Evolutionary conservation across 2,113 vertebrate species (phyloP).

Genomic region (Rattus norvegicus): DNA sequence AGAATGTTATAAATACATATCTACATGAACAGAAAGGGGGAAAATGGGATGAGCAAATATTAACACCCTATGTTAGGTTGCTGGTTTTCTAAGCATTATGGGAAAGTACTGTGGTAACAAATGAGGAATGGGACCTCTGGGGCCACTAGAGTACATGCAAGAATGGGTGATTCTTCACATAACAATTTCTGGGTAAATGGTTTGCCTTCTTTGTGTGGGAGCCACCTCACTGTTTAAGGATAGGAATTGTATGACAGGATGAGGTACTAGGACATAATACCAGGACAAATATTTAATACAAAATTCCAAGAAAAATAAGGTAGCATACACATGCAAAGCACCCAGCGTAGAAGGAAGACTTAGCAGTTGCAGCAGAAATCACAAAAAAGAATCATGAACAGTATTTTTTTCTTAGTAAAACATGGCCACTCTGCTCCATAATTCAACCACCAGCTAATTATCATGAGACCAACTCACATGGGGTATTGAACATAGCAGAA

Average conservation of each 20-base stretch:
- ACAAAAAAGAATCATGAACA: not conserved
- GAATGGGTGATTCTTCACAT: not conserved
- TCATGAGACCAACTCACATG: not conserved
- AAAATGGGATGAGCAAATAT: too few species aligned
- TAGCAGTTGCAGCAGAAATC: not conserved
- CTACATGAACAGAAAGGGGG: not conserved
- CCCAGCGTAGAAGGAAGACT: not conserved
- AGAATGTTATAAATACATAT: not conserved
- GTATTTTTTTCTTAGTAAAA: not conserved
- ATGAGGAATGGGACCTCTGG: not conserved
- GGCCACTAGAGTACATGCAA: rapidly evolving
- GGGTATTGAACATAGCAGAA: not conserved
- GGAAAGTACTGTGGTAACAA: not conserved
- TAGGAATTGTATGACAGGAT: not conserved
- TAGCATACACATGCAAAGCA: not conserved
- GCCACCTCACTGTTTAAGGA: not conserved
- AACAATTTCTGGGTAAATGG: not conserved
- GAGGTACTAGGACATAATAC: not conserved
- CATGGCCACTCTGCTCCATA: not conserved
- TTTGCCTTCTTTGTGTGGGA: not conserved
- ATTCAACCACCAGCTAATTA: not conserved
- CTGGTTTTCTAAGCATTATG: not conserved
- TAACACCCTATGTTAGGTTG: not conserved
- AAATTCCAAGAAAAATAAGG: not conserved
- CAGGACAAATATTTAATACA: not conserved